These are phyloP conservation scores for Paguma larvata DNA, from an alignment of 2,797 vertebrate species.

Conservation along the genomic window DNA sequence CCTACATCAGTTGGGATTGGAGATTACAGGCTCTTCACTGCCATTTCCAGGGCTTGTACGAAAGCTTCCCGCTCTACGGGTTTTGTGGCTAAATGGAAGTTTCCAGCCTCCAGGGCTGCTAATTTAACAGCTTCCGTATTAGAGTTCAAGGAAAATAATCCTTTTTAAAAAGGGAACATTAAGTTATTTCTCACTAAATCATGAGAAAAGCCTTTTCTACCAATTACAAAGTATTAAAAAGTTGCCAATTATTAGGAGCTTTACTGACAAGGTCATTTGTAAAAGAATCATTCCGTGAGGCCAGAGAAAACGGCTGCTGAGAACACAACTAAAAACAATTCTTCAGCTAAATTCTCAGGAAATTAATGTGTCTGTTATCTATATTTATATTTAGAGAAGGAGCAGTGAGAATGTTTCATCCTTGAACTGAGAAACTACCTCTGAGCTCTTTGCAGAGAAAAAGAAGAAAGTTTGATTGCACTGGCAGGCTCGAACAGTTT, in stretches of 20 bases:
- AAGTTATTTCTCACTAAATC: conserved; percentile 68
- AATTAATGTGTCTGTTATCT: conserved; percentile 79
- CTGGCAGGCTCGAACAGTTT: conserved; percentile 70
- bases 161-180: conserved; percentile 58
- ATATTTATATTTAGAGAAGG: conserved; percentile 75
- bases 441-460: conserved; percentile 75
- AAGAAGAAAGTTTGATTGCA: conserved; percentile 80
- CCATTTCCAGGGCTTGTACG: neutral
- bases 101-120: conserved; percentile 1
- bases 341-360: conserved; percentile 76
- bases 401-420: conserved; percentile 77
- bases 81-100: conserved; percentile 56
- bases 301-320: conserved; percentile 38
- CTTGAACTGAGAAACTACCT: conserved; percentile 82
- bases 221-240: conserved; percentile 78
- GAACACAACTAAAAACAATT: conserved; percentile 69
- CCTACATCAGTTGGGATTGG: neutral
- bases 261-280: conserved; percentile 78
- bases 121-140: conserved; percentile 63
- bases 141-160: conserved; percentile 76
- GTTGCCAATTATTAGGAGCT: conserved; percentile 75
- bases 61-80: neutral
- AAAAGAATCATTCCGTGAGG: conserved; percentile 72
- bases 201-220: conserved; percentile 71
- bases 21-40: neutral